These are phyloP conservation scores for Actinia equina DNA, from an alignment of 64 coral and sea anemone species.

Conservation along the genomic window DNA sequence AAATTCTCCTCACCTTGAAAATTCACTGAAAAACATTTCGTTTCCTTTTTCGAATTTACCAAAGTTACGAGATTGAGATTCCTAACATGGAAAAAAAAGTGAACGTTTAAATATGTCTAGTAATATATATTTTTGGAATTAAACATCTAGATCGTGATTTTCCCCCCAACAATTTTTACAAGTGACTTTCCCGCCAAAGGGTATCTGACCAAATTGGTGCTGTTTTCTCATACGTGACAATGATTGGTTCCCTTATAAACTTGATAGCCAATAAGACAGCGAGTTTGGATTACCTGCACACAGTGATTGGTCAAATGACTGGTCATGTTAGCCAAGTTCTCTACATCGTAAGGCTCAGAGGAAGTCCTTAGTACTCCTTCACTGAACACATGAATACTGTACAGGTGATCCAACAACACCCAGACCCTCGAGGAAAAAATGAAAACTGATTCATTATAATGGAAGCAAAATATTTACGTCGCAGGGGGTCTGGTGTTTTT, in stretches of 20 bases:
- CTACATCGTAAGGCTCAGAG: conserved; percentile 54
- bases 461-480: too few species aligned
- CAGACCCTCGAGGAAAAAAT: conserved; percentile 32
- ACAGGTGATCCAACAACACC: conserved; percentile 71
- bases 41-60: conserved; percentile 83
- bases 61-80: conserved; percentile 67
- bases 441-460: background rate
- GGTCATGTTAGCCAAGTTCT: conserved; percentile 47
- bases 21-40: conserved; percentile 76
- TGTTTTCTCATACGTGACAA: too few species aligned
- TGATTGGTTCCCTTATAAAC: too few species aligned
- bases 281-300: conserved; percentile 58
- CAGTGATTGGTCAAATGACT: conserved; percentile 87
- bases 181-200: too few species aligned
- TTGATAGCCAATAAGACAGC: background rate
- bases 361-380: conserved; percentile 82
- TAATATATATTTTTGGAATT: too few species aligned
- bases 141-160: too few species aligned
- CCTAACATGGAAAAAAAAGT: conserved; percentile 22
- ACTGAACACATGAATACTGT: conserved; percentile 74
- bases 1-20: conserved; percentile 39
- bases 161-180: too few species aligned
- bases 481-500: too few species aligned
- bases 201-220: too few species aligned
- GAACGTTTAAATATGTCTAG: too few species aligned